A percentile compares a stretch with the other conserved stretches of the same genome.
Evolutionary conservation across 1,140 invertebrate genomes (phyloP).

Genomic region (Drosophila ohnishii): DNA sequence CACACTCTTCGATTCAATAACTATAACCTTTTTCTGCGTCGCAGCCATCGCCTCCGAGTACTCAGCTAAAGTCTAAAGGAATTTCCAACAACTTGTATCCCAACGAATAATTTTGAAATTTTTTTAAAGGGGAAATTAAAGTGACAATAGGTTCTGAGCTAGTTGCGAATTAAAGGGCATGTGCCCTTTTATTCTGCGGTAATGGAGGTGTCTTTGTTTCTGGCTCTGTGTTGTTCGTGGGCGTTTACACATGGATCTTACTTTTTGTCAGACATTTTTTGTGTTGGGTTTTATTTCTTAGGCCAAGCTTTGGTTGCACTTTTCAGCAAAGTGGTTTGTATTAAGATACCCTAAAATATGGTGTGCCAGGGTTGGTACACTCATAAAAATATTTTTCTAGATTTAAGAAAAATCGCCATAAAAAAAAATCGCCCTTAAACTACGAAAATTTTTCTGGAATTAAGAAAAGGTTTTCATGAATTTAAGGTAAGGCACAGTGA

Average conservation of each 20-base stretch:
- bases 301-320: conserved; percentile 12
- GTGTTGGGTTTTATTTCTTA: not conserved
- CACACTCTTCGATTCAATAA: conserved; percentile 85
- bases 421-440: too few relatives aligned
- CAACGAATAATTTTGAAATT: conserved; percentile 10
- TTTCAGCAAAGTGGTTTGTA: not conserved
- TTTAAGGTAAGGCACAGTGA: too few relatives aligned
- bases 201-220: conserved; percentile 20
- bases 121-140: not conserved
- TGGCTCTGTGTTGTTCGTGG: not conserved
- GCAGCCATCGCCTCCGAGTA: conserved; percentile 35
- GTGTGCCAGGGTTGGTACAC: not conserved
- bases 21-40: conserved; percentile 50
- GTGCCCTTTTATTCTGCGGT: conserved; percentile 10
- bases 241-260: conserved; percentile 9
- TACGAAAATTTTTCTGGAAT: too few relatives aligned
- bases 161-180: conserved; percentile 12
- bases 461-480: too few relatives aligned
- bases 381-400: too few relatives aligned
- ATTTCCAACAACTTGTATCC: not conserved
- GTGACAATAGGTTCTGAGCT: conserved; percentile 32
- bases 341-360: not conserved
- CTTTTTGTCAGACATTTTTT: conserved; percentile 9
- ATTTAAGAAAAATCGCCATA: too few relatives aligned
- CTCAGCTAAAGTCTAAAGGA: conserved; percentile 10